Evolutionary conservation across 2,888 invertebrate genomes (phyloP).

Genomic region (Caenorhabditis sp.): DNA sequence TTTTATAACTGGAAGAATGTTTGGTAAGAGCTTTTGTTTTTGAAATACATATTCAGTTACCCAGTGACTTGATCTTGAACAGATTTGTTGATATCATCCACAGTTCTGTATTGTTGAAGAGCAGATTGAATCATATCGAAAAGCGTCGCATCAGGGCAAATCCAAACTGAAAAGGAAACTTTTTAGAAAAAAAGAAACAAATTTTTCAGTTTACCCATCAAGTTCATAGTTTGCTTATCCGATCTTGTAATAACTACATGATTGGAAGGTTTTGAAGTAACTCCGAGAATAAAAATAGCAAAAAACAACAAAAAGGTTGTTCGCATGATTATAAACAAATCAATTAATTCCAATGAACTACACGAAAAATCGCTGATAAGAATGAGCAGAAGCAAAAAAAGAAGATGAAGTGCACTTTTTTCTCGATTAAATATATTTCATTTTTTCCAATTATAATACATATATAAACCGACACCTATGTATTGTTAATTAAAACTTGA

Average conservation of each 20-base stretch:
- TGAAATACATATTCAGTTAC: background rate
- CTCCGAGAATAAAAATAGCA: background rate
- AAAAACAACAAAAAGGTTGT: too few species aligned
- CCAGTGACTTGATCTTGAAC: slow-evolving; percentile 21
- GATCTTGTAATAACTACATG: slow-evolving; percentile 18
- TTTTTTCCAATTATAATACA: slow-evolving; percentile 2
- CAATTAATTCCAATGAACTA: background rate
- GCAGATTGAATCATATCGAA: slow-evolving; percentile 30
- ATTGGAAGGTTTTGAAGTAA: background rate
- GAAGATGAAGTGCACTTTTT: too few species aligned
- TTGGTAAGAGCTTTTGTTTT: background rate
- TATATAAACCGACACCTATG: background rate
- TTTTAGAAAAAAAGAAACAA: too few species aligned
- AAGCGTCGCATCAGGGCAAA: slow-evolving; percentile 34
- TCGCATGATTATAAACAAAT: background rate
- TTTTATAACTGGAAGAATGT: slow-evolving; percentile 17
- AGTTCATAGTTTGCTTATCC: slow-evolving; percentile 32
- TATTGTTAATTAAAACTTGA: slow-evolving; percentile 21
- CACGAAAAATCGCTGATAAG: slow-evolving; percentile 1
- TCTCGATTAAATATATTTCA: background rate
- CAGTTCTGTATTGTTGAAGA: slow-evolving; percentile 22
- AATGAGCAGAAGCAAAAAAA: too few species aligned
- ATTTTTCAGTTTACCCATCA: slow-evolving; percentile 36
- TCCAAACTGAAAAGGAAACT: slow-evolving; percentile 31
- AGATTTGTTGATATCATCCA: slow-evolving; percentile 39